Base-by-base conservation (phyloP, 2,113 vertebrate species). In the Sinocyclocheilus grahami region DNA sequence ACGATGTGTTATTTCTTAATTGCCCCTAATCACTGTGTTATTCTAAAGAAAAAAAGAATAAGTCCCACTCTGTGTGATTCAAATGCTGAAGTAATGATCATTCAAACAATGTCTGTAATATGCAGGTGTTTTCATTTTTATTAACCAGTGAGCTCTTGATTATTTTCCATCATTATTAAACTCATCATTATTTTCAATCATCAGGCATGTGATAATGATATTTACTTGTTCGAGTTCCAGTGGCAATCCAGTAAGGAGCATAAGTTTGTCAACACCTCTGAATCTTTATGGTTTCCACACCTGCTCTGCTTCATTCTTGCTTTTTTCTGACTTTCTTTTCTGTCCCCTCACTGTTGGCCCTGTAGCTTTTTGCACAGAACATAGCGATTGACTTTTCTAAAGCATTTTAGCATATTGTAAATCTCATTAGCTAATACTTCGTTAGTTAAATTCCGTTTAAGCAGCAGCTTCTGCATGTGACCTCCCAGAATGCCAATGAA, bases 291-390 rank as follows among this genome's bases (percentile, higher is more conserved):
- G 46, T 30, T 58, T n/a, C 9, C 46, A 65, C 13, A 33, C 33
- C 27, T 33, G 24, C 16, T 18, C 53, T 74, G 16, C 18, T n/a
- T 51, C 58, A n/a, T 39, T 72, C 30, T 72, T 51, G n/a, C 37
- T 77, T 12, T 48, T 12, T 48, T 5, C 39, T 3, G 27, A 8
- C 1, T 22, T 2, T 78, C n/a, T 80, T 78, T 37, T 63, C 81
- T 85, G 51, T 46, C 22, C 12, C 55, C 39, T 42, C 81, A 72
- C 42, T 53, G 76, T 82, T 87, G 81, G 13, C 69, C 42, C 46
- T 87, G 48, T 86, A 65, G 84, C 24, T 81, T 53, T 86, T 76
- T 84, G 75, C 88, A 88, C 76, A 90, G 85, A 13, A 55, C 82
- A 77, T 71, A 60, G 13, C 42, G 1, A 51, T 80, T 24, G 11